Base-by-base conservation (phyloP, 2,888 invertebrate species). In the Rhyacophila evoluta region DNA sequence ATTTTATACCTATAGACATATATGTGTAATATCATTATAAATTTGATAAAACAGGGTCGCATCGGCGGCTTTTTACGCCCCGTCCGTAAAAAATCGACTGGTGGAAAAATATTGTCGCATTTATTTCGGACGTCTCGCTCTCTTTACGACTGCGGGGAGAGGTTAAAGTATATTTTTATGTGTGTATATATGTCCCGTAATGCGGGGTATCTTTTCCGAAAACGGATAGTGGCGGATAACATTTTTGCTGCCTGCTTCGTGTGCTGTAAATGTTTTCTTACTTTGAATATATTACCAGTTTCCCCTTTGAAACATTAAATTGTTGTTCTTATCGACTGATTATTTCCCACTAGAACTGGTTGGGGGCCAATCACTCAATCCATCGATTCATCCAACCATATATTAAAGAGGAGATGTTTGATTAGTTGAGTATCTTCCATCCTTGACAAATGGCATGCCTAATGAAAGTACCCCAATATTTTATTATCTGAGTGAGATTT, bases 11-110 rank as follows among this genome's bases (percentile, higher is more conserved):
- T 19, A n/a, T 6, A 5, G 15, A 0, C 55, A 55, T 19, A 19
- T 19, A 39, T 19, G 19, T 8, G 19, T 55, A 55, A 55, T 55
- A 55, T 19, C 55, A 19, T 55, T 55, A 55, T 55, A 55, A 55
- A 55, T 55, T 55, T 55, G 55, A 55, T 55, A 55, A 55, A 55
- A 55, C 55, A 55, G 55, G 55, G 55, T 55, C 55, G 55, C 25
- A 55, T 2, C 10, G 25, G 19, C 19, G 55, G 15, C 19, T 55
- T 55, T 55, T 55, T 55, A 55, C 55, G 55, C 55, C 55, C 55
- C 8, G 25, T 25, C 55, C 55, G 55, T 55, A 55, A 55, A 55
- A 55, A 55, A 8, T 55, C 41, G 55, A 19, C 55, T 33, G 29
- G 55, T 55, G 55, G 15, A 55, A 55, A 55, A 55, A 55, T 55